phyloP scores from a whole-genome alignment of 1,140 invertebrate species.

The Platyura marginata region DNA sequence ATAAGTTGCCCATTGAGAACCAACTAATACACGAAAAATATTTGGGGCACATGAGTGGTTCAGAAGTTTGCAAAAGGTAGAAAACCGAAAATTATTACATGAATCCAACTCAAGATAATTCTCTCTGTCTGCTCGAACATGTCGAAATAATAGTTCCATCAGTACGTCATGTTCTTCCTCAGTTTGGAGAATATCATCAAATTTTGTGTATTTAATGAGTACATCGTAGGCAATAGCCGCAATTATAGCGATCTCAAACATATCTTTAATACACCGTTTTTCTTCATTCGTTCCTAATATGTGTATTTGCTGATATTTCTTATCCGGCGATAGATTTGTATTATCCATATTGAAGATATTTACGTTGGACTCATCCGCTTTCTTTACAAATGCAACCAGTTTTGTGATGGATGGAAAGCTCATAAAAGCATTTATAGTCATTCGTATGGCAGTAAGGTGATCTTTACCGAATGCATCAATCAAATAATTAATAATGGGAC shows the following conservation, averaged over 20 bases:
- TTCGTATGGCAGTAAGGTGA: constrained; percentile 43
- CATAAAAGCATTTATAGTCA: constrained; percentile 33
- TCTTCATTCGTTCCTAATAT: constrained; percentile 52
- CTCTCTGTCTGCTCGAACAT: constrained; percentile 66
- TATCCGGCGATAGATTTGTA: constrained; percentile 16
- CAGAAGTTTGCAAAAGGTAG: too few relatives aligned
- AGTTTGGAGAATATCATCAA: constrained; percentile 18
- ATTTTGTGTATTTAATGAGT: constrained; percentile 35
- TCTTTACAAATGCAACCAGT: constrained; percentile 22
- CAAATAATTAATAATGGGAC: constrained; percentile 40
- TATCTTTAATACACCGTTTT: constrained; percentile 44
- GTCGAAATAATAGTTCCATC: constrained; percentile 44
- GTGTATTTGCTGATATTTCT: constrained; percentile 39
- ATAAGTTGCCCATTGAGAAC: too few relatives aligned
- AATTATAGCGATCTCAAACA: constrained; percentile 52
- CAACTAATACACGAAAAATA: too few relatives aligned
- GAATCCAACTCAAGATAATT: too few relatives aligned
- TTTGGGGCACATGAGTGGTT: too few relatives aligned
- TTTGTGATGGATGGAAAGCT: constrained; percentile 26
- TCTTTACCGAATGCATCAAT: constrained; percentile 35
- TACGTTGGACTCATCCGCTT: constrained; percentile 24
- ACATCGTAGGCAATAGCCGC: constrained; percentile 46
- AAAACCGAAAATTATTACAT: too few relatives aligned
- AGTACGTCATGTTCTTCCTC: constrained; percentile 27
- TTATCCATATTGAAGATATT: constrained; percentile 28